These are phyloP conservation scores for Psilanteris sp. DNA, from an alignment of 1,140 invertebrate genomes.

Conservation along the genomic window DNA sequence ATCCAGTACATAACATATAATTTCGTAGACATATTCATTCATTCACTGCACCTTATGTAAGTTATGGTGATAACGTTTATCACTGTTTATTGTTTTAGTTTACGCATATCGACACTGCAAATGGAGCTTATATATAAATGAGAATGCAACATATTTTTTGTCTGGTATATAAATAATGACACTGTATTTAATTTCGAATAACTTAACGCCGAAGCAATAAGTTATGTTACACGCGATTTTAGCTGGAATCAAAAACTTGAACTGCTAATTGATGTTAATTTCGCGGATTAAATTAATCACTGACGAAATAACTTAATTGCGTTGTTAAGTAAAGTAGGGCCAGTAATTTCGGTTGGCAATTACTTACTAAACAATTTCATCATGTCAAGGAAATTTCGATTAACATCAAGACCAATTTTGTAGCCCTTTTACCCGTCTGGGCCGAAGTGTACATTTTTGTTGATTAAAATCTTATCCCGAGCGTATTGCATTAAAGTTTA, in stretches of 20 bases:
- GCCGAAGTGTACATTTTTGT: slow-evolving; percentile 27
- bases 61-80: too few species aligned
- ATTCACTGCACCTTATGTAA: too few species aligned
- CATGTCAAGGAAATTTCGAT: slow-evolving; percentile 50
- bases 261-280: slow-evolving; percentile 15
- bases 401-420: slow-evolving; percentile 25
- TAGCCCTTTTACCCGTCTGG: background rate
- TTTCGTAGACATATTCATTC: too few species aligned
- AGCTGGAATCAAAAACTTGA: slow-evolving; percentile 14
- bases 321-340: slow-evolving; percentile 37
- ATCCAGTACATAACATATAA: too few species aligned
- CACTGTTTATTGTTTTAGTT: too few species aligned
- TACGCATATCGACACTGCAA: too few species aligned
- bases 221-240: too few species aligned
- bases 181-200: background rate
- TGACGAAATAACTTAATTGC: slow-evolving; percentile 29
- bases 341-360: slow-evolving; percentile 40
- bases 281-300: slow-evolving; percentile 19
- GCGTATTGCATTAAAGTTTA: slow-evolving; percentile 24
- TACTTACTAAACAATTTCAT: slow-evolving; percentile 59
- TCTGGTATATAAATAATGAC: too few species aligned
- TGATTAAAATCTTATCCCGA: slow-evolving; percentile 50
- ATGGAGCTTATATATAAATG: too few species aligned
- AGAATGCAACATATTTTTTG: too few species aligned
- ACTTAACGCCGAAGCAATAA: too few species aligned